phyloP scores from a whole-genome alignment of 2,113 vertebrate genomes.

The Camelus bactrianus region DNA sequence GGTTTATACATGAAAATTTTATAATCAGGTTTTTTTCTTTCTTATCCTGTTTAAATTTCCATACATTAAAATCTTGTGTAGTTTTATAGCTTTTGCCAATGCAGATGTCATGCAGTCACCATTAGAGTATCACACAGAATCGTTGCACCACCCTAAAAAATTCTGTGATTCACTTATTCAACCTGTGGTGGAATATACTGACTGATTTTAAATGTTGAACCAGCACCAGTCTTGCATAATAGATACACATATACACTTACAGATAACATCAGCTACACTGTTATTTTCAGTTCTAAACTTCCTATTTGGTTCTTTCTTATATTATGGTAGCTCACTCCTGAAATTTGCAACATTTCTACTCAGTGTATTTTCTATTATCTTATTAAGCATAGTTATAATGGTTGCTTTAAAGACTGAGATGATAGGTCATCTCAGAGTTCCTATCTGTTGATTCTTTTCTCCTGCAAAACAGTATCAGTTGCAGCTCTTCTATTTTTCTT shows the following conservation, averaged over 20 bases:
- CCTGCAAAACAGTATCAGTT: background rate
- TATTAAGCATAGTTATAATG: background rate
- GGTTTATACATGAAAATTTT: background rate
- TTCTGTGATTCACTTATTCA: too few relatives aligned
- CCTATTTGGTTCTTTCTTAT: background rate
- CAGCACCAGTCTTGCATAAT: background rate
- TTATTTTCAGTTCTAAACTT: background rate
- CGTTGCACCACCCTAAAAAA: too few relatives aligned
- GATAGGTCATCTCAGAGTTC: background rate
- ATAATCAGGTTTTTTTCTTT: background rate
- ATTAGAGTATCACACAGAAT: too few relatives aligned
- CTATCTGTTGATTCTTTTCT: background rate
- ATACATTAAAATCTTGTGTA: too few relatives aligned
- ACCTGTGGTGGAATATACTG: too few relatives aligned
- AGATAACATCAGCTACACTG: background rate
- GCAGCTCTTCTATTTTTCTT: background rate
- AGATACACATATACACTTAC: background rate
- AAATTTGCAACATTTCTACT: background rate
- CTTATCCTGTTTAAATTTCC: background rate
- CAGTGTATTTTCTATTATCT: background rate
- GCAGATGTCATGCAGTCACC: background rate
- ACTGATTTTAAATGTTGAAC: background rate
- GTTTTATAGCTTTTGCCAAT: background rate
- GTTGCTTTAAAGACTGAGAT: background rate
- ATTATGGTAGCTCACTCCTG: background rate